Percentiles rank a stretch among this genome's conserved stretches.
phyloP scores from a whole-genome alignment of 2,797 vertebrate species.

The Pseudopleuronectes americanus region DNA sequence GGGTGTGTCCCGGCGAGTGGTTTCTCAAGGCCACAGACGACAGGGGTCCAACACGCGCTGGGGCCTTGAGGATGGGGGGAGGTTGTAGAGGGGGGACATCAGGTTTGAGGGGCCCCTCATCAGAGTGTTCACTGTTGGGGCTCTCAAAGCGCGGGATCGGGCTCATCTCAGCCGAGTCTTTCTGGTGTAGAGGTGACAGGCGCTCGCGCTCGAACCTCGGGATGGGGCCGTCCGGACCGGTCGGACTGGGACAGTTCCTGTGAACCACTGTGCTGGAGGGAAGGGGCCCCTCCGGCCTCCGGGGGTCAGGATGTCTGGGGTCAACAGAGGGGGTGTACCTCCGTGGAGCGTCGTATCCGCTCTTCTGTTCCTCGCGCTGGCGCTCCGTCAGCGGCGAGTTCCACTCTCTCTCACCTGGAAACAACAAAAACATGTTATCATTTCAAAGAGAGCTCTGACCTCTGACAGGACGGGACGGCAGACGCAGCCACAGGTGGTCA shows the following conservation, averaged over 20 bases:
- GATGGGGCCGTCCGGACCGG: constrained; percentile 75
- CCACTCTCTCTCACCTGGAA: constrained; percentile 76
- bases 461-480: not conserved
- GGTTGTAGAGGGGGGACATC: constrained; percentile 52
- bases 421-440: not conserved
- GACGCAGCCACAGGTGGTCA: no score
- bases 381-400: constrained; percentile 77
- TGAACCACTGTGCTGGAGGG: constrained; percentile 71
- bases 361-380: constrained; percentile 79
- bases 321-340: constrained; percentile 47
- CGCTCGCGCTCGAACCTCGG: constrained; percentile 87
- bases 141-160: constrained; percentile 82
- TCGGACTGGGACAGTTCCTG: constrained; percentile 73
- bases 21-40: no score
- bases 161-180: constrained; percentile 72
- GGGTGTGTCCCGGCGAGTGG: constrained; percentile 80
- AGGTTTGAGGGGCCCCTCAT: constrained; percentile 69
- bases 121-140: constrained; percentile 83
- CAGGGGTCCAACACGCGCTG: not conserved
- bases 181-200: constrained; percentile 73
- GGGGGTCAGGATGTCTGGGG: constrained; percentile 63
- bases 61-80: constrained; percentile 68
- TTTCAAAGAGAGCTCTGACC: no score
- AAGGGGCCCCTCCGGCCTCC: constrained; percentile 83
- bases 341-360: constrained; percentile 71